These are phyloP conservation scores for Linurgus olivaceus DNA, from an alignment of 2,797 vertebrate genomes.

Conservation along the genomic window DNA sequence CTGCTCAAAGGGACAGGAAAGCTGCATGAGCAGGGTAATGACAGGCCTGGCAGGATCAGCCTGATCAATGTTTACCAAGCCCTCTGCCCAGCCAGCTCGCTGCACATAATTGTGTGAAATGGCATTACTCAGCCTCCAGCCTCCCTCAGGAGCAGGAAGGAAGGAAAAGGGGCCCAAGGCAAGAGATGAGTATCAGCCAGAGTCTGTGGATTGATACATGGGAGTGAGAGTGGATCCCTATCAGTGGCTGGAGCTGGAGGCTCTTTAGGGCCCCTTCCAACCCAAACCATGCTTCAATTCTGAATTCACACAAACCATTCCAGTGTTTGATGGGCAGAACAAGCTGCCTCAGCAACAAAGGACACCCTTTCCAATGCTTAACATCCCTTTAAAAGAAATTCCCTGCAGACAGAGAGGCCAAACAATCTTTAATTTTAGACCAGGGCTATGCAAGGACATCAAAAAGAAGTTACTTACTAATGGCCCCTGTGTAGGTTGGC, in stretches of 20 bases:
- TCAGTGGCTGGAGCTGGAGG: not conserved
- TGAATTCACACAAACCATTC: not conserved
- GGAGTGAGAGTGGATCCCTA: not conserved
- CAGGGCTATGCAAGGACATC: not conserved
- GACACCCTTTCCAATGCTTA: not conserved
- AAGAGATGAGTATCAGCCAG: conserved; percentile 24
- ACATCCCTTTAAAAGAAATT: not conserved
- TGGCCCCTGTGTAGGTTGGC: conserved; percentile 97
- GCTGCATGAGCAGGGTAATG: not conserved
- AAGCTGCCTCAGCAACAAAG: not conserved
- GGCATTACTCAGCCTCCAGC: conserved; percentile 54
- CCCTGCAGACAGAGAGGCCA: not conserved
- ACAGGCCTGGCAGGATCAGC: conserved; percentile 41
- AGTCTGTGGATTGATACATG: not conserved
- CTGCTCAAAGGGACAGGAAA: conserved; percentile 45
- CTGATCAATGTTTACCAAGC: conserved; percentile 12
- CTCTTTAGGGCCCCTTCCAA: not conserved
- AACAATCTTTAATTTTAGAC: conserved; percentile 26
- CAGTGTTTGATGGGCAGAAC: not conserved
- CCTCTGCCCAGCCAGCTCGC: not conserved
- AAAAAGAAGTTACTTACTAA: conserved; percentile 86
- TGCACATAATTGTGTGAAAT: conserved; percentile 10
- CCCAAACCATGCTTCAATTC: not conserved
- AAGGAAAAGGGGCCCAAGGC: conserved; percentile 50
- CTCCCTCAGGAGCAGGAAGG: conserved; percentile 45